A percentile compares a stretch with the other conserved stretches of the same genome.
Evolutionary conservation across 2,888 invertebrate genomes (phyloP).

Genomic region (Rapana venosa): DNA sequence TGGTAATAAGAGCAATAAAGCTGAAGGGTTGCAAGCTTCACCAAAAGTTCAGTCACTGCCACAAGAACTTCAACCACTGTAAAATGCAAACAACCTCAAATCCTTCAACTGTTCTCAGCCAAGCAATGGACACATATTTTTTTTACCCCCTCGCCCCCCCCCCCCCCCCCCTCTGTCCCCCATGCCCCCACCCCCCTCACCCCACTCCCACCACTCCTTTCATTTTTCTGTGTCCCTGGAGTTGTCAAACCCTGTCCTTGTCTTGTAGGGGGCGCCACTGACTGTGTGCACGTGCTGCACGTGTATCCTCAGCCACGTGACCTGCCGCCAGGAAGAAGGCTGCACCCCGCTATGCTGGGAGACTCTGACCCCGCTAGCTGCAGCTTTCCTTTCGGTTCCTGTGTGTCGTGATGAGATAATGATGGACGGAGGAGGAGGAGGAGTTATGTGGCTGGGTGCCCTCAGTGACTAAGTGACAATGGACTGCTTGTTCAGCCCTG

Average conservation of each 20-base stretch:
- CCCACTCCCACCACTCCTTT: no score
- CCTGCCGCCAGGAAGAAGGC: conserved; percentile 10
- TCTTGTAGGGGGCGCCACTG: conserved; percentile 40
- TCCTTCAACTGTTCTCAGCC: no score
- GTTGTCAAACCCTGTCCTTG: conserved; percentile 33
- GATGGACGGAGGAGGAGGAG: conserved; percentile 23
- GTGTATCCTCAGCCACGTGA: conserved; percentile 42
- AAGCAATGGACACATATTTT: no score
- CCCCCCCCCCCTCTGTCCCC: background rate
- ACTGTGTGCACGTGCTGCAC: conserved; percentile 46
- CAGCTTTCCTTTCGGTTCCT: background rate
- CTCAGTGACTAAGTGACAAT: conserved; percentile 28
- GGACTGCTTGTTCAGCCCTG: conserved; percentile 38
- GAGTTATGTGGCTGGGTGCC: conserved; percentile 36
- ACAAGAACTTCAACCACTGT: no score
- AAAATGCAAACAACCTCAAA: no score
- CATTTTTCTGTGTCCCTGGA: background rate
- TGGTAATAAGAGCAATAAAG: no score
- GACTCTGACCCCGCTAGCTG: conserved; percentile 15
- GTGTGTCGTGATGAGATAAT: conserved; percentile 39
- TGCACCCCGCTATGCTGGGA: conserved; percentile 43
- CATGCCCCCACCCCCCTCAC: no score
- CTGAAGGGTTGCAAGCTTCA: no score
- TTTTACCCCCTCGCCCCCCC: no score
- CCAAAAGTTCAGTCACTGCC: no score